These are phyloP conservation scores for Porites evermanni DNA, from an alignment of 92 coral and sea anemone species.

Conservation along the genomic window DNA sequence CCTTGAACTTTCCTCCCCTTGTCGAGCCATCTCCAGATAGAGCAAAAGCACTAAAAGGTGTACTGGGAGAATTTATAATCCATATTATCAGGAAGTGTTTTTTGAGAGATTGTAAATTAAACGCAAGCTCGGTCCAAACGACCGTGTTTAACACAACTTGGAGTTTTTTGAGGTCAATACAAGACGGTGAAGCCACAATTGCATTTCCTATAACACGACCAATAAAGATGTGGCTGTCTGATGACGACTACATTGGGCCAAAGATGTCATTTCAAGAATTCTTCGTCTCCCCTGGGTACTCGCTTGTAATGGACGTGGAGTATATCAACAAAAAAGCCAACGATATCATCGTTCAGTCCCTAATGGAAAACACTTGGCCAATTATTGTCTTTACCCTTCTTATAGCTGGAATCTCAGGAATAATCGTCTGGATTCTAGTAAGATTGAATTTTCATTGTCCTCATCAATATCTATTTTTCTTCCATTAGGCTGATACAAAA, in stretches of 20 bases:
- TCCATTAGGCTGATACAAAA: too few species aligned
- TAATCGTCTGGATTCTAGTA: slow-evolving; percentile 72
- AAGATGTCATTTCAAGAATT: slow-evolving; percentile 3
- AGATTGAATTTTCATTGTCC: not conserved
- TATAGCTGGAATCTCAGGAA: slow-evolving; percentile 74
- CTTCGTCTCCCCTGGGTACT: slow-evolving; percentile 47
- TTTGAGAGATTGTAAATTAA: not conserved
- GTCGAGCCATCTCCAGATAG: not conserved
- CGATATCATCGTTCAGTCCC: not conserved
- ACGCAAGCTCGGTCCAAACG: not conserved
- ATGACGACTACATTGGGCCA: not conserved
- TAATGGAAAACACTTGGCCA: slow-evolving; percentile 59
- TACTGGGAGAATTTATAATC: not conserved
- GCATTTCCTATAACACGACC: slow-evolving; percentile 31
- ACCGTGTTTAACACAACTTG: not conserved
- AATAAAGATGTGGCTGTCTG: not conserved
- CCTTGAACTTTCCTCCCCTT: slow-evolving; percentile 7
- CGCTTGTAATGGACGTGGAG: slow-evolving; percentile 44
- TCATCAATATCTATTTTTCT: too few species aligned
- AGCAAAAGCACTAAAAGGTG: not conserved
- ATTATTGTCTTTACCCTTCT: slow-evolving; percentile 49
- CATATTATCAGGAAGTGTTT: not conserved
- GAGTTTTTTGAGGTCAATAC: not conserved
- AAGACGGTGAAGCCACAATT: not conserved
- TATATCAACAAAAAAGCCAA: slow-evolving; percentile 29